phyloP scores from a whole-genome alignment of 2,113 vertebrate genomes.

The Pelvicachromis taeniatus region DNA sequence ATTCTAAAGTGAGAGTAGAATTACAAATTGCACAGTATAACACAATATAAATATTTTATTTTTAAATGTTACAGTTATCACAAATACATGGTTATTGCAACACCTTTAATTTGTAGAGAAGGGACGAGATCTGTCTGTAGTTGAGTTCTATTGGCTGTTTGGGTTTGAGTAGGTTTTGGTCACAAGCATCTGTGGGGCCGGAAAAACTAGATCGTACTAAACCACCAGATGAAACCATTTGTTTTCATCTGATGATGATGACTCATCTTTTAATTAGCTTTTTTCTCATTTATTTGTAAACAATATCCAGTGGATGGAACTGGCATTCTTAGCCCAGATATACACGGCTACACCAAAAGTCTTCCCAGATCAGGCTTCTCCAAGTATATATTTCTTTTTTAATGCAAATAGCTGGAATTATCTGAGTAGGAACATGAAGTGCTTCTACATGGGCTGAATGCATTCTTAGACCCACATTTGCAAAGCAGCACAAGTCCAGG shows the following conservation, averaged over 20 bases:
- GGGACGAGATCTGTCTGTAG: not conserved
- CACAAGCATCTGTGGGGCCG: not conserved
- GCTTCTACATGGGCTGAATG: not conserved
- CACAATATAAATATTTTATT: not conserved
- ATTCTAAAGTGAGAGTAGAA: not conserved
- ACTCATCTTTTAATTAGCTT: not conserved
- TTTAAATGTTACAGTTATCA: not conserved
- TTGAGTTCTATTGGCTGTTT: not conserved
- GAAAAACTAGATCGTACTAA: not conserved
- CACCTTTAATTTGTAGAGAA: not conserved
- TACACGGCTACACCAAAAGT: not conserved
- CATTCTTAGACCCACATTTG: not conserved
- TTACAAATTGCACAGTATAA: not conserved
- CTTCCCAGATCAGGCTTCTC: not conserved
- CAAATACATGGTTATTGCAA: not conserved
- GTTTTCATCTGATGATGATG: not conserved
- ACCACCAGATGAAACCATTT: not conserved
- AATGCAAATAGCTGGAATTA: not conserved
- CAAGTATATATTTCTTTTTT: not conserved
- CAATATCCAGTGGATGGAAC: not conserved
- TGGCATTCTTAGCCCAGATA: not conserved
- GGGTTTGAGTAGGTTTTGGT: not conserved
- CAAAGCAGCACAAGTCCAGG: not conserved
- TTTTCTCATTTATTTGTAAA: not conserved
- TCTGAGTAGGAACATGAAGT: not conserved